Percentiles rank a stretch among this genome's conserved stretches.
These are phyloP conservation scores for Gopherus flavomarginatus DNA, from an alignment of 2,113 vertebrate species.

Conservation along the genomic window DNA sequence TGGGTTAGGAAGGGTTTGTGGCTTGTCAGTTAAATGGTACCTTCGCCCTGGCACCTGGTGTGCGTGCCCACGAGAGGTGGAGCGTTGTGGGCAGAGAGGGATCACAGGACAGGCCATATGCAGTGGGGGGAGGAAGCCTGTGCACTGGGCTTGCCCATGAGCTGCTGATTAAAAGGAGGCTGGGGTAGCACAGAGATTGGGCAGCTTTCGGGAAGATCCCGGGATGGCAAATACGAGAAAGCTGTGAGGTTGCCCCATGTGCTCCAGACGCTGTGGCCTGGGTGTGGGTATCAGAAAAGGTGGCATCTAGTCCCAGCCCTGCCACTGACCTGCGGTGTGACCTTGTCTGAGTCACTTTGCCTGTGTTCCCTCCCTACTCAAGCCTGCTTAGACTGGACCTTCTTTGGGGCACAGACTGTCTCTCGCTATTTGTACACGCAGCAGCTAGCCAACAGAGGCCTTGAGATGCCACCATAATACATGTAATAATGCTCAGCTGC, in stretches of 20 bases:
- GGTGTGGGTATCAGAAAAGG: background rate
- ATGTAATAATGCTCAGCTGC: background rate
- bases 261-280: background rate
- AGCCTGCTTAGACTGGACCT: background rate
- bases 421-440: background rate
- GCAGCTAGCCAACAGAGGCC: background rate
- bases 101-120: background rate
- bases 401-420: background rate
- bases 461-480: too few relatives aligned
- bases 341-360: background rate
- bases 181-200: background rate
- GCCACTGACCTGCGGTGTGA: background rate
- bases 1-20: conserved; percentile 24
- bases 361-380: background rate
- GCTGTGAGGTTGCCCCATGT: background rate
- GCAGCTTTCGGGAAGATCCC: background rate
- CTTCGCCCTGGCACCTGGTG: background rate
- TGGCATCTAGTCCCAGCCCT: too few relatives aligned
- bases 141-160: rapidly evolving
- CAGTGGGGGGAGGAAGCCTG: rapidly evolving
- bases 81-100: background rate
- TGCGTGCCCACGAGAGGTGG: rapidly evolving
- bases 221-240: background rate
- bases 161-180: background rate
- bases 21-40: background rate